Evolutionary conservation across 1,140 invertebrate species (phyloP).

Genomic region (Drosophila biarmipes): DNA sequence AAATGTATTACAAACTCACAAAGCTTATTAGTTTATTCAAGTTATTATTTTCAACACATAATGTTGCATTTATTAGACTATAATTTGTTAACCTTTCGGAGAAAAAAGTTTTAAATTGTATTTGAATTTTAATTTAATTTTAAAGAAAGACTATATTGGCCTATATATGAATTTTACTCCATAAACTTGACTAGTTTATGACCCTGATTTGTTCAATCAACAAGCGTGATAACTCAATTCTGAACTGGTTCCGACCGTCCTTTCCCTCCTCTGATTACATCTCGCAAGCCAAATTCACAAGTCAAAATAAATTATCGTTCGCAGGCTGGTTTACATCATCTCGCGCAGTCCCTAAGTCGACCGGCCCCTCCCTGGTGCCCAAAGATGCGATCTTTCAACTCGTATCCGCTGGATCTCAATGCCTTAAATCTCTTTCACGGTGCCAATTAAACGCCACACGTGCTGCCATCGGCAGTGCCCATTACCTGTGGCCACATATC

Average conservation of each 20-base stretch:
- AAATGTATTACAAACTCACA: not conserved
- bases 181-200: not conserved
- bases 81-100: too few relatives aligned
- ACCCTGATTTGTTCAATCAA: not conserved
- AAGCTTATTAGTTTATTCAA: not conserved
- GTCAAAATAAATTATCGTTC: conserved; percentile 47
- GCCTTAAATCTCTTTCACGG: conserved; percentile 47
- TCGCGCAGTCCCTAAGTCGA: conserved; percentile 10
- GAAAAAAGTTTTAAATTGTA: too few relatives aligned
- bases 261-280: conserved; percentile 1
- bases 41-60: too few relatives aligned
- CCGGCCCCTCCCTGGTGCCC: not conserved
- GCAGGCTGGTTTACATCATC: conserved; percentile 47
- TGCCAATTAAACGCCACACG: conserved; percentile 55
- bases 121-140: too few relatives aligned
- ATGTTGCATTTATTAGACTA: too few relatives aligned
- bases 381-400: conserved; percentile 41
- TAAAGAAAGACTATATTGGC: too few relatives aligned
- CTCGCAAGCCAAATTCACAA: conserved; percentile 16
- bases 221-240: conserved; percentile 18
- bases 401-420: conserved; percentile 42
- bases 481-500: conserved; percentile 41
- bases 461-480: conserved; percentile 47
- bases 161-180: not conserved
- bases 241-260: conserved; percentile 6